phyloP scores from a whole-genome alignment of 1,140 invertebrate species.

The Magallana ariakensis region DNA sequence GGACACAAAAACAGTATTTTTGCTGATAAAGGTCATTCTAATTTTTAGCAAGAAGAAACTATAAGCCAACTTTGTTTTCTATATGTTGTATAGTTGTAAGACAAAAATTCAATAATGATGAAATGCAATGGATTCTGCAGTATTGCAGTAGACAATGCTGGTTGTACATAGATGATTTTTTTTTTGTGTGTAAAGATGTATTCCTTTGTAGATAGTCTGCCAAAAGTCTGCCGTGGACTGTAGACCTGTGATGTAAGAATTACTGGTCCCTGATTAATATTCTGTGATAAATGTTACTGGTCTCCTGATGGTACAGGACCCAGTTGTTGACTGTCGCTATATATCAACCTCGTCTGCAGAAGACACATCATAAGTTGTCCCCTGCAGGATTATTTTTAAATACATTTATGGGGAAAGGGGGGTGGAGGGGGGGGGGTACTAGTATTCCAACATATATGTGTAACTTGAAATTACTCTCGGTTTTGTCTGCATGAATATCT shows the following conservation, averaged over 20 bases:
- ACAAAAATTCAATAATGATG: neutral
- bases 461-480: no score
- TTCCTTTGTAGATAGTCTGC: conserved; percentile 9
- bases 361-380: no score
- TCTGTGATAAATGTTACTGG: conserved; percentile 11
- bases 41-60: neutral
- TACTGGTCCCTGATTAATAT: conserved; percentile 2
- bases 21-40: conserved; percentile 12
- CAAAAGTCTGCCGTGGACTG: conserved; percentile 21
- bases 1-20: conserved; percentile 36
- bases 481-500: no score
- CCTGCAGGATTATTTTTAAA: no score
- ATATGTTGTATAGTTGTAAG: conserved; percentile 10
- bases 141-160: conserved; percentile 1
- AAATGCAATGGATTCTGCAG: neutral
- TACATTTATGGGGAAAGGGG: no score
- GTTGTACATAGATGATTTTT: neutral
- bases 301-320: neutral
- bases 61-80: neutral
- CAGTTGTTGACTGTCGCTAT: neutral
- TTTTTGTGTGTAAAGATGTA: conserved; percentile 7
- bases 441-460: no score
- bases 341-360: no score
- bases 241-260: neutral
- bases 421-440: no score